Evolutionary conservation across 2,113 vertebrate genomes (phyloP).

Genomic region (Crotalus tigris): DNA sequence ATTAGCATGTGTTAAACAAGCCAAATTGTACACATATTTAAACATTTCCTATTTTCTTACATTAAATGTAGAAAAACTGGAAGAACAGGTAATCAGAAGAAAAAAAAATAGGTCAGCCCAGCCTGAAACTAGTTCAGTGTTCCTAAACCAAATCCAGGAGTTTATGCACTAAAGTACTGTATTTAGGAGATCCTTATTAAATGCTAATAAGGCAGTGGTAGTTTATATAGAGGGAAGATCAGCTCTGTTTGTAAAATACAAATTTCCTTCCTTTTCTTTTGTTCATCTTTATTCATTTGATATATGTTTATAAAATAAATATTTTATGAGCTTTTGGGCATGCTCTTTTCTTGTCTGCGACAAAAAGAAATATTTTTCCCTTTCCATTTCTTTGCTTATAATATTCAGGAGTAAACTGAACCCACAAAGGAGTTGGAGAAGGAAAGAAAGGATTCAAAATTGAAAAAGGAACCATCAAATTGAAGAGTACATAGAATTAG

Average conservation of each 20-base stretch:
- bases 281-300: background rate
- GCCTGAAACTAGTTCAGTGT: background rate
- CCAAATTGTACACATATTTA: background rate
- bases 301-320: constrained; percentile 12
- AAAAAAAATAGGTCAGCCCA: background rate
- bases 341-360: constrained; percentile 17
- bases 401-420: background rate
- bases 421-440: constrained; percentile 18
- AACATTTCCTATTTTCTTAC: background rate
- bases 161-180: background rate
- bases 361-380: background rate
- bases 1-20: background rate
- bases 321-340: constrained; percentile 22
- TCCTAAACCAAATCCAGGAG: background rate
- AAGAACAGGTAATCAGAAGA: background rate
- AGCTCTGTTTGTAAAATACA: constrained; percentile 1
- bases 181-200: constrained; percentile 7
- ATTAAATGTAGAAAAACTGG: background rate
- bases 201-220: background rate
- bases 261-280: background rate
- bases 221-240: background rate
- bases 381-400: constrained; percentile 13
- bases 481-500: constrained; percentile 61
- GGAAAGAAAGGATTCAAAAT: background rate
- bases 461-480: constrained; percentile 24